A percentile compares a stretch with the other conserved stretches of the same genome.
phyloP scores from a whole-genome alignment of 2,113 vertebrate genomes.

The Hypocryptadius cinnamomeus region DNA sequence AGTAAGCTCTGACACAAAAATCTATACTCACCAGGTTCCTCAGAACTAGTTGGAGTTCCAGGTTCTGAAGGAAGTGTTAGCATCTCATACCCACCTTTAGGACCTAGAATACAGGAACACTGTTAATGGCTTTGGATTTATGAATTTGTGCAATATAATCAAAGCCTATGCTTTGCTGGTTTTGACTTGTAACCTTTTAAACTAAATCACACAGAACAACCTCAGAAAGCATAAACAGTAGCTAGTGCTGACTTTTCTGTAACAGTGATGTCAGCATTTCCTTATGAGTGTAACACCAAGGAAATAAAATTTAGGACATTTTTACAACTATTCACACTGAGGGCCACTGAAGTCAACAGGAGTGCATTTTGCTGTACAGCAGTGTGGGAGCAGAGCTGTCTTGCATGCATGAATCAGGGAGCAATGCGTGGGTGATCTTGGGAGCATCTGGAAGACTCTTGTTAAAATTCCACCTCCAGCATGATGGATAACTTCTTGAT shows the following conservation, averaged over 20 bases:
- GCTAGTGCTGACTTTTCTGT: background rate
- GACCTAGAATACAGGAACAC: slow-evolving; percentile 16
- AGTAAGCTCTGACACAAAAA: background rate
- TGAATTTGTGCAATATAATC: background rate
- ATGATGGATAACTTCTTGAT: background rate
- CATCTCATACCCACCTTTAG: slow-evolving; percentile 49
- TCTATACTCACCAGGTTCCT: slow-evolving; percentile 53
- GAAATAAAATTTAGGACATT: background rate
- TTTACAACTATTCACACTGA: background rate
- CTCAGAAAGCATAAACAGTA: background rate
- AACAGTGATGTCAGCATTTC: background rate
- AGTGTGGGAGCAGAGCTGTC: background rate
- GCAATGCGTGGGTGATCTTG: background rate
- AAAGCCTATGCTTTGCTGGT: background rate
- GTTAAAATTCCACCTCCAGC: slow-evolving; percentile 50
- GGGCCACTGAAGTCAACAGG: background rate
- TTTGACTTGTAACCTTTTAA: background rate
- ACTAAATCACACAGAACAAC: background rate
- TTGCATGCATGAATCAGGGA: background rate
- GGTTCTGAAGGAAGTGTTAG: slow-evolving; percentile 43
- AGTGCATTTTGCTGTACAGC: background rate
- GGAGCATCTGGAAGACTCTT: slow-evolving; percentile 42
- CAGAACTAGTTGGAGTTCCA: slow-evolving; percentile 9
- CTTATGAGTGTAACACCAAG: background rate
- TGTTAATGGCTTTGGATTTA: background rate